These are phyloP conservation scores for Cottoperca gobio DNA, from an alignment of 2,797 vertebrate genomes.

Conservation along the genomic window DNA sequence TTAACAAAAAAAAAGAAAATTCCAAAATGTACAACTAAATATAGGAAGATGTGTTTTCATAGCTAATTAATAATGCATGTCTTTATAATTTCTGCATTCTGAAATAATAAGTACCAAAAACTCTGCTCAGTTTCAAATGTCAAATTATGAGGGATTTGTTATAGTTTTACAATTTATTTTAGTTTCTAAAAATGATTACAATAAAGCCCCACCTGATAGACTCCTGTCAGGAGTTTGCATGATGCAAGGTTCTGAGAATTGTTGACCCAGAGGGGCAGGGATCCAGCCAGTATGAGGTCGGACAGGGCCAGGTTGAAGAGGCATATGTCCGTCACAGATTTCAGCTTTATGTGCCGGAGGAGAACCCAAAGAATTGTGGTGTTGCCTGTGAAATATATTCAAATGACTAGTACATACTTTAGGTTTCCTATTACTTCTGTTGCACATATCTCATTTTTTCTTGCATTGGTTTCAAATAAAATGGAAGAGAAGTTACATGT, in stretches of 20 bases:
- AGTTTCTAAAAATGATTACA: too few relatives aligned
- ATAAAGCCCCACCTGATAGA: slow-evolving; percentile 74
- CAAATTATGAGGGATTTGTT: background rate
- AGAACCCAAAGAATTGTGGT: slow-evolving; percentile 87
- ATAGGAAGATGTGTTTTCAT: too few relatives aligned
- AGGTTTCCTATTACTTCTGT: background rate
- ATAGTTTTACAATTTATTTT: background rate
- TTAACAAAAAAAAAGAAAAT: too few relatives aligned
- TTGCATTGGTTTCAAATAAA: background rate
- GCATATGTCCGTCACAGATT: slow-evolving; percentile 87
- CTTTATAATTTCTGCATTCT: background rate
- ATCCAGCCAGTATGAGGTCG: slow-evolving; percentile 86
- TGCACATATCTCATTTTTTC: background rate
- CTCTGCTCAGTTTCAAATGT: background rate
- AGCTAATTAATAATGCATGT: background rate
- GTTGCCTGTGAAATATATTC: slow-evolving; percentile 81
- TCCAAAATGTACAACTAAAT: too few relatives aligned
- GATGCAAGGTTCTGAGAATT: slow-evolving; percentile 56
- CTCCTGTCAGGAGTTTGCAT: slow-evolving; percentile 86
- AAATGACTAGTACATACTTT: background rate
- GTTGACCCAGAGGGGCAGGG: slow-evolving; percentile 85
- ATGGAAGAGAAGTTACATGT: too few relatives aligned
- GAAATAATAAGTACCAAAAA: background rate
- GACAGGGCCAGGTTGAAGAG: slow-evolving; percentile 90
- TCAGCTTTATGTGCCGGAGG: slow-evolving; percentile 81